phyloP scores from a whole-genome alignment of 1,140 invertebrate species.

The Heterodera carotae region DNA sequence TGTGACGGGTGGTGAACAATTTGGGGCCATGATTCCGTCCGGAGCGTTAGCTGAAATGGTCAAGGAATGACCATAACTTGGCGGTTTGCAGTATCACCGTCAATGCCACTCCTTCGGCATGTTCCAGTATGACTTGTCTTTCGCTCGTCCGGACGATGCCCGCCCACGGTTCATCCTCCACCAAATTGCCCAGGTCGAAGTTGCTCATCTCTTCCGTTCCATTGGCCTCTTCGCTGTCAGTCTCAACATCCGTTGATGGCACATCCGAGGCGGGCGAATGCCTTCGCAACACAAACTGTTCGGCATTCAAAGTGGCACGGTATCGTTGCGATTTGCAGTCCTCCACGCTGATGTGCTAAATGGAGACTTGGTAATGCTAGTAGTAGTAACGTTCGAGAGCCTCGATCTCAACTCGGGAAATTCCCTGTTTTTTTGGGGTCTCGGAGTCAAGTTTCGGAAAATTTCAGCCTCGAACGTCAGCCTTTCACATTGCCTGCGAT shows the following conservation, averaged over 20 bases:
- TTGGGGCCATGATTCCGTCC: conserved; percentile 42
- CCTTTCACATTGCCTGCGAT: conserved; percentile 41
- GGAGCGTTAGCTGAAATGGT: conserved; percentile 46
- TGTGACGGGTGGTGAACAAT: conserved; percentile 53
- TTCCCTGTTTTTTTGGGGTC: no score
- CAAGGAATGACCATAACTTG: no score
- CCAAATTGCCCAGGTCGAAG: conserved; percentile 49
- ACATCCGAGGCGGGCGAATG: background rate
- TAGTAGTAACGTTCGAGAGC: no score
- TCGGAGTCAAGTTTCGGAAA: no score
- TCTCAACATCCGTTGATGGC: background rate
- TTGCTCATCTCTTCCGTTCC: conserved; percentile 46
- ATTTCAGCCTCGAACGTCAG: no score
- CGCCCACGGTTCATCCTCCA: conserved; percentile 55
- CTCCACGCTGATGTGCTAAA: conserved; percentile 50
- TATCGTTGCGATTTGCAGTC: conserved; percentile 60
- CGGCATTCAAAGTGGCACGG: conserved; percentile 52
- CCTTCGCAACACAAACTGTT: conserved; percentile 50
- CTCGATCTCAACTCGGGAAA: no score
- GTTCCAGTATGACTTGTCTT: conserved; percentile 48
- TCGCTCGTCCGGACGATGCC: conserved; percentile 41
- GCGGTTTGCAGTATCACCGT: conserved; percentile 23
- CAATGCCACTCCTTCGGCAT: conserved; percentile 52
- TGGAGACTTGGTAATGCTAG: background rate
- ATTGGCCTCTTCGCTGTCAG: conserved; percentile 9